phyloP scores from a whole-genome alignment of 2,888 invertebrate species.

The Schizotus pectinicornis region DNA sequence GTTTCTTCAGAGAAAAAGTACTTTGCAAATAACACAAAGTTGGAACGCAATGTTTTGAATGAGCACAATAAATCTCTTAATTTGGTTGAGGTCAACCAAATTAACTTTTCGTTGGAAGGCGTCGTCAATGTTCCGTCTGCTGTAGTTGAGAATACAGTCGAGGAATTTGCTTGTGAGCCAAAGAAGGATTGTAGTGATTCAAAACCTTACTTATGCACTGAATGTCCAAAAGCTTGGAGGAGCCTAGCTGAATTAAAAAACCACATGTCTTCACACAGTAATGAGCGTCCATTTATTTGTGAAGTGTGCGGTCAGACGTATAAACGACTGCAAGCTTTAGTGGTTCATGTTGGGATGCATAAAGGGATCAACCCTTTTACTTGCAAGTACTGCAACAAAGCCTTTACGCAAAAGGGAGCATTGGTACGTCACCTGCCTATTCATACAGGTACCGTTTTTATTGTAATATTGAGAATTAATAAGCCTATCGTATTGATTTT shows the following conservation, averaged over 20 bases:
- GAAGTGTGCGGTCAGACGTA: constrained; percentile 63
- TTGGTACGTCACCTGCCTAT: constrained; percentile 62
- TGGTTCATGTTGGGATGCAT: constrained; percentile 62
- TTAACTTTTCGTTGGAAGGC: constrained; percentile 4
- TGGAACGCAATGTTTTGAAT: background rate
- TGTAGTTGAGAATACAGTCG: constrained; percentile 1
- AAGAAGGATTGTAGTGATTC: constrained; percentile 6
- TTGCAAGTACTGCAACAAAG: constrained; percentile 61
- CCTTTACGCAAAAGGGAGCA: constrained; percentile 63
- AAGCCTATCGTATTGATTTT: constrained; percentile 6
- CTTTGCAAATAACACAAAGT: background rate
- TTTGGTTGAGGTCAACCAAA: constrained; percentile 8
- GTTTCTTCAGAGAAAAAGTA: background rate
- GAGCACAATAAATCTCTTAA: constrained; percentile 7
- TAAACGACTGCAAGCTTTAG: constrained; percentile 60
- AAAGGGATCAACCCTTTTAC: constrained; percentile 59
- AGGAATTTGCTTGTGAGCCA: no score
- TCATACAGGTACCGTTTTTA: constrained; percentile 57
- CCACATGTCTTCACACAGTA: constrained; percentile 46
- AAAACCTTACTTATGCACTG: constrained; percentile 41
- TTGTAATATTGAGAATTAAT: constrained; percentile 5
- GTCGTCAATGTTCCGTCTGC: constrained; percentile 2
- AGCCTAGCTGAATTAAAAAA: constrained; percentile 46
- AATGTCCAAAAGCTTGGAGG: constrained; percentile 47
- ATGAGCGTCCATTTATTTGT: constrained; percentile 54